Percentiles rank a stretch among this genome's conserved stretches.
phyloP scores from a whole-genome alignment of 2,888 invertebrate genomes.

The Andrena chrysosceles region DNA sequence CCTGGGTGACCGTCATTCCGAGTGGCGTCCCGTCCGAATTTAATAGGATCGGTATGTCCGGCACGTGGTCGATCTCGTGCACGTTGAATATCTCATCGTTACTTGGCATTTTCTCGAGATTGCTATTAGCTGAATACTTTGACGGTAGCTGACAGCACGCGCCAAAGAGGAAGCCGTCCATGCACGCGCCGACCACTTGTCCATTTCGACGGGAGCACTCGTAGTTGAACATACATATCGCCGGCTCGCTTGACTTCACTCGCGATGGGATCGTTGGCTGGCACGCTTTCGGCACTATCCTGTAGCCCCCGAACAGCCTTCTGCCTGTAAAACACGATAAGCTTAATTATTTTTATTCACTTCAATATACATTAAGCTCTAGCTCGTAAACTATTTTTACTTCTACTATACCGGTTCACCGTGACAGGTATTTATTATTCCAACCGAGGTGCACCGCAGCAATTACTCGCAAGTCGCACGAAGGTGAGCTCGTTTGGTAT shows the following conservation, averaged over 20 bases:
- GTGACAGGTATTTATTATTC: conserved; percentile 17
- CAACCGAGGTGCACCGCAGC: neutral
- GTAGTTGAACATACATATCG: conserved; percentile 97
- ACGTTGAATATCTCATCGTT: conserved; percentile 72
- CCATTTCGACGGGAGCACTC: conserved; percentile 93
- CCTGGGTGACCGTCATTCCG: conserved; percentile 62
- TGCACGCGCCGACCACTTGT: conserved; percentile 94
- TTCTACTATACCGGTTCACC: neutral
- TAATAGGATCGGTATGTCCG: conserved; percentile 81
- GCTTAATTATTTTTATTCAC: too few species aligned
- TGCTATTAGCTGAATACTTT: conserved; percentile 79
- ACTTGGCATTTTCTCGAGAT: conserved; percentile 66
- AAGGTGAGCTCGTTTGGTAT: conserved; percentile 41
- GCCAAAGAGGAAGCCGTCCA: conserved; percentile 97
- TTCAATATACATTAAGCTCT: too few species aligned
- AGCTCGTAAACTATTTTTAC: too few species aligned
- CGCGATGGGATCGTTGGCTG: conserved; percentile 89
- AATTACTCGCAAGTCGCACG: conserved; percentile 20
- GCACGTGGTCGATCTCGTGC: conserved; percentile 81
- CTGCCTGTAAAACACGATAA: conserved; percentile 78
- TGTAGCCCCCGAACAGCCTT: conserved; percentile 94
- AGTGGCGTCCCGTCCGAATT: conserved; percentile 81
- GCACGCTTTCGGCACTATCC: conserved; percentile 93
- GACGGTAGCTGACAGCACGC: conserved; percentile 93
- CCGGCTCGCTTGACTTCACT: conserved; percentile 88